Base-by-base conservation (phyloP, 1,140 invertebrate genomes). In the Drosophila seguyi region DNA sequence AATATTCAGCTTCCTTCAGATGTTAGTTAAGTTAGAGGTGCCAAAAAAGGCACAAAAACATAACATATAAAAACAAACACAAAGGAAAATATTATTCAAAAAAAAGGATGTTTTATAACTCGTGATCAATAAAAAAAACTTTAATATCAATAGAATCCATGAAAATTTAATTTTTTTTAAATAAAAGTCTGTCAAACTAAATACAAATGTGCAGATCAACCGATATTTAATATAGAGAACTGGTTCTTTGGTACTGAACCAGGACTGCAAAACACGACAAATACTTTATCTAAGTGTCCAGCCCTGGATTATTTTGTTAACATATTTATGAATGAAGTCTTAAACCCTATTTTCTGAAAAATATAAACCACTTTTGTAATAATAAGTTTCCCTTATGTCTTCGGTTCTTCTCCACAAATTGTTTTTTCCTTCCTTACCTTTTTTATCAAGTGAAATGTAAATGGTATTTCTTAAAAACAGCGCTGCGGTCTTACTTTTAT, bases 231-330 rank as follows among this genome's bases (percentile, higher is more conserved):
- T 7, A 0, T 0, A 1, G 0, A 4, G 18, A 29, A 16, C 22
- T 22, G 3, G 20, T 39, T 20, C 20, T 20, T 25, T 0, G 3
- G 6, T 8, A 10, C 31, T 11, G 10, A 13, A n/a, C 11, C 11
- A 71, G 65, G 57, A 25, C n/a, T 69, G 45, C 5, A 11, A 62
- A 47, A 20, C 1, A 4, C 18, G 1, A 14, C 7, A 13, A 4
- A 10, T 6, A 29, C 2, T 25, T 25, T 2, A 25, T 25, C 25
- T 25, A 25, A 25, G 6, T 34, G 10, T 52, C 22, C 25, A 58
- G 18, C 71, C 71, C 71, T 75, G 27, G 45, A 16, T n/a, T 20
- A 29, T 27, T 16, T 78, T 69, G 44, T 69, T 56, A 69, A 76
- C 36, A 29, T 76, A 68, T 42, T 52, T 60, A 61, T 58, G 39